These are phyloP conservation scores for Crocallis elinguaria DNA, from an alignment of 2,888 invertebrate species.

Conservation along the genomic window DNA sequence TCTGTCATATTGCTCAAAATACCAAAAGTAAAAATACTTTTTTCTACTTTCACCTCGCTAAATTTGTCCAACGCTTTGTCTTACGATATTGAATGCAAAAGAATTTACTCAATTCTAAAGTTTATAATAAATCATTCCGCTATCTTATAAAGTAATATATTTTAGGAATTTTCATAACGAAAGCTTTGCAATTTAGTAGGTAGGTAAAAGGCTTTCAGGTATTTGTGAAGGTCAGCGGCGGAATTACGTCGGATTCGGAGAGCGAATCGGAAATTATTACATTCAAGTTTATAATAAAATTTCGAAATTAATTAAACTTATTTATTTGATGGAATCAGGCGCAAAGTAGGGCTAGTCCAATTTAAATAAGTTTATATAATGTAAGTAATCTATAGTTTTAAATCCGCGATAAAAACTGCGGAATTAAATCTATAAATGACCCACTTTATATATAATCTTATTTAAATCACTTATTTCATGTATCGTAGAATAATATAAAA, in stretches of 20 bases:
- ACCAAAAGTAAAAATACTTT: background rate
- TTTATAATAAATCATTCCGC: conserved; percentile 58
- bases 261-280: conserved; percentile 38
- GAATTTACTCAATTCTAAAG: conserved; percentile 50
- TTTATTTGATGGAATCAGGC: too few relatives aligned
- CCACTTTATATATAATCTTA: too few relatives aligned
- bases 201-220: conserved; percentile 48
- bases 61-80: conserved; percentile 24
- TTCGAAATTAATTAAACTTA: background rate
- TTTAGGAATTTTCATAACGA: conserved; percentile 66
- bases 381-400: too few relatives aligned
- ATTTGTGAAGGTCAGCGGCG: conserved; percentile 49
- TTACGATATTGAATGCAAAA: conserved; percentile 13
- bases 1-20: conserved; percentile 18
- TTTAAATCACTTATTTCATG: too few relatives aligned
- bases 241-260: conserved; percentile 42
- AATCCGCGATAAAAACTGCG: too few relatives aligned
- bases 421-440: too few relatives aligned
- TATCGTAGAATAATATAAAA: too few relatives aligned
- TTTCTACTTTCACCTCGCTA: background rate
- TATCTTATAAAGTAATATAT: conserved; percentile 57
- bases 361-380: too few relatives aligned
- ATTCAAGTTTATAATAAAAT: conserved; percentile 11
- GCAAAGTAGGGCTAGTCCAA: too few relatives aligned
- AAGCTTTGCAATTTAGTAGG: conserved; percentile 60